Percentiles rank a stretch among this genome's conserved stretches.
Evolutionary conservation across 2,888 invertebrate genomes (phyloP).

Genomic region (Brenthis ino): DNA sequence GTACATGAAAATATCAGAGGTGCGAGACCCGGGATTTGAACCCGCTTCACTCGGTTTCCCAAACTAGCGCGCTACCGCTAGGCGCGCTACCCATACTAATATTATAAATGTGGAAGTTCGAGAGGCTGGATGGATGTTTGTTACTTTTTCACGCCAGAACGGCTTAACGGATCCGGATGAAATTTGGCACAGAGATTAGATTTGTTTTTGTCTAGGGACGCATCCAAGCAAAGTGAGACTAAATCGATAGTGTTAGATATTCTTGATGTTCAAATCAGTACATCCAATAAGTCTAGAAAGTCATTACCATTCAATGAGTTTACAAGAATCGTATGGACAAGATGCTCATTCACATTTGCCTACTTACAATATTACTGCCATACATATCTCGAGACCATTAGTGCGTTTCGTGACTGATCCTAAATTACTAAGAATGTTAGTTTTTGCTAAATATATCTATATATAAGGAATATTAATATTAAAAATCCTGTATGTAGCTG

Average conservation of each 20-base stretch:
- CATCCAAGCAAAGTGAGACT: not conserved
- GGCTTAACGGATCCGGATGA: too few relatives aligned
- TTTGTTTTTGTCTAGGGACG: too few relatives aligned
- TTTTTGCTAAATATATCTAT: conserved; percentile 3
- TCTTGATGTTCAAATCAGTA: not conserved
- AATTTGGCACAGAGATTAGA: too few relatives aligned
- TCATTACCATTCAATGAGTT: conserved; percentile 13
- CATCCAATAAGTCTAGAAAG: conserved; percentile 13
- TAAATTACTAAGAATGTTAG: not conserved
- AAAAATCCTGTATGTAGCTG: not conserved
- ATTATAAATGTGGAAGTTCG: too few relatives aligned
- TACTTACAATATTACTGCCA: conserved; percentile 28
- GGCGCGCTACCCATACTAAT: too few relatives aligned
- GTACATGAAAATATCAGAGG: too few relatives aligned
- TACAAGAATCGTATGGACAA: conserved; percentile 24
- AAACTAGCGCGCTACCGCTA: too few relatives aligned
- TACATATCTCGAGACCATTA: conserved; percentile 34
- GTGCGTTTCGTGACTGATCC: conserved; percentile 12
- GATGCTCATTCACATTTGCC: conserved; percentile 30
- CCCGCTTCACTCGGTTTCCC: too few relatives aligned
- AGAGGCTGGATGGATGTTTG: too few relatives aligned
- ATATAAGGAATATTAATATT: not conserved
- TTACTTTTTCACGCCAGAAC: too few relatives aligned
- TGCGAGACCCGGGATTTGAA: too few relatives aligned
- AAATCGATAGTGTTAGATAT: not conserved